Conservation (phyloP, 2,797 vertebrate species). For the Pachyuromys duprasi region DNA sequence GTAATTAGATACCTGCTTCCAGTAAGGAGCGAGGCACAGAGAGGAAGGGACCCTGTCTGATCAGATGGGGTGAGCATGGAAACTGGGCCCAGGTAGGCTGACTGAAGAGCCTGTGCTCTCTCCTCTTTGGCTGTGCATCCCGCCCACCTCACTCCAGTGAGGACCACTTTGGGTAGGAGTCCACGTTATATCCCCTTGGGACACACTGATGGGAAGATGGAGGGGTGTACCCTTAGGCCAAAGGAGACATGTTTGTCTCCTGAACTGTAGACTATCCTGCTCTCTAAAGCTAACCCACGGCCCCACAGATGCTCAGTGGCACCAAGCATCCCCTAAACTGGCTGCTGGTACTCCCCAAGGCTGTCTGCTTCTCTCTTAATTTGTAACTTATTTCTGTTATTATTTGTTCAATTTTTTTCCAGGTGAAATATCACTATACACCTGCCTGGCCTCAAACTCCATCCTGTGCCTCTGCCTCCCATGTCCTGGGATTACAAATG, state of each 20-base stretch:
- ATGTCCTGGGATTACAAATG: background rate
- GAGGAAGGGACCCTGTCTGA: background rate
- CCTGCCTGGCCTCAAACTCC: background rate
- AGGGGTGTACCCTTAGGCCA: fast-evolving
- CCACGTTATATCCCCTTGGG: background rate
- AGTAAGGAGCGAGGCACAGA: background rate
- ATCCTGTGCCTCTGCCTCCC: background rate
- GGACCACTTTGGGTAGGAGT: background rate
- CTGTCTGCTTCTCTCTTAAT: background rate
- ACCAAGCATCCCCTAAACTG: background rate
- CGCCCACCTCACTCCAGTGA: background rate
- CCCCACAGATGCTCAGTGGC: background rate
- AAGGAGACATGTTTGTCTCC: background rate
- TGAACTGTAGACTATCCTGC: background rate
- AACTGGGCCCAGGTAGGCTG: background rate
- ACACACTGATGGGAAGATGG: background rate
- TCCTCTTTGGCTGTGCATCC: background rate
- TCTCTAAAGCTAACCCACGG: background rate
- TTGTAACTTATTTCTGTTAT: background rate
- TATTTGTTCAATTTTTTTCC: background rate
- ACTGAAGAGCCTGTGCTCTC: background rate
- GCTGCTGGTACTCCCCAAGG: background rate
- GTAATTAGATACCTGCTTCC: background rate
- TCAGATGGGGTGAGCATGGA: background rate
- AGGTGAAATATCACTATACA: background rate